Evolutionary conservation across 1,140 invertebrate genomes (phyloP), one percentile per base, ranked within the genome.

Genomic region (Octopus sinensis): DNA sequence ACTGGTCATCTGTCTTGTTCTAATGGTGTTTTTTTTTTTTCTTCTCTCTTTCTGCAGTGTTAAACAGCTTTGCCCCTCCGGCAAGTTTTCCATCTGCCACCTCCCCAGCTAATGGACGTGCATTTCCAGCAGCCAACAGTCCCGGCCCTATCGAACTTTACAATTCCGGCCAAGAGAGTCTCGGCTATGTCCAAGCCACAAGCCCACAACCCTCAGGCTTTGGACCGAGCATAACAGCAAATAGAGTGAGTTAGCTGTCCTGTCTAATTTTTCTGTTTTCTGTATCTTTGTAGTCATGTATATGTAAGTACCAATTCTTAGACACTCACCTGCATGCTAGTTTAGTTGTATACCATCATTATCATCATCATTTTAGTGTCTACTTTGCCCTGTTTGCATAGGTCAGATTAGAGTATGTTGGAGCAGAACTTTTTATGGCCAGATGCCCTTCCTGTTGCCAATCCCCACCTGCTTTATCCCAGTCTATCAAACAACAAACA

Each of bases 101-200:
- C 79, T 94, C 94, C 82, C 94, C 94, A 75, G 93, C 95, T 86
- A 93, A 94, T 86, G 92, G 92, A 88, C 77, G 83, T 77, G 93
- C 93, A n/a, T 96, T 96, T 92, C 95, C 96, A 52, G 94, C 96
- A 52, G 95, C 96, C 83, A 96, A 96, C 90, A 96, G 95, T 81
- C 92, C 92, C 30, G 91, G 91, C 82, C 96, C 79, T 13, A 95
- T 97, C 86, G 96, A 97, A 90, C 95, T 97, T 92, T 97, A 96
- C 92, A 95, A 93, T 92, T 95, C 94, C 87, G 93, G 91, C 87
- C 94, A 89, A 82, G 94, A 96, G 90, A 94, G 94, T 91, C 95
- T 96, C 79, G 95, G 95, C 89, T 97, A 97, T 91, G 96, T 97
- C 88, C 96, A 97, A 91, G 95, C 96, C 86, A 95, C 96, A 87